Conservation (phyloP, 2,888 invertebrate genomes). For the Polyommatus iphigenia region DNA sequence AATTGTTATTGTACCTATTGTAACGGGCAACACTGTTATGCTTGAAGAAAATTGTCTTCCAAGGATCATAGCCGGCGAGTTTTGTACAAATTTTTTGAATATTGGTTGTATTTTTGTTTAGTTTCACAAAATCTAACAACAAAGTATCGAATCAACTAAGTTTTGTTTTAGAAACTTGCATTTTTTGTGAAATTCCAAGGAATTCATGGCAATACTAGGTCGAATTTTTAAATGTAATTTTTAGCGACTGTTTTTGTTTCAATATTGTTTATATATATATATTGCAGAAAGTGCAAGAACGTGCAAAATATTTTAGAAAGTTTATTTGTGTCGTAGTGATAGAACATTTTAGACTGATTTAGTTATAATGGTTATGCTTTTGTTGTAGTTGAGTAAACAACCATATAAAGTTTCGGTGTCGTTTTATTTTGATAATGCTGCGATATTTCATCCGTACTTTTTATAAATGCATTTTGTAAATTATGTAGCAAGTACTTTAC, state of each 20-base stretch:
- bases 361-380: constrained; percentile 79
- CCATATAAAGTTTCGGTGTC: constrained; percentile 52
- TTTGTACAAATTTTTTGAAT: constrained; percentile 59
- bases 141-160: constrained; percentile 26
- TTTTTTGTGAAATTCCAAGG: constrained; percentile 23
- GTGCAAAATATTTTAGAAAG: constrained; percentile 30
- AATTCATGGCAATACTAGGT: constrained; percentile 16
- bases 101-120: constrained; percentile 52
- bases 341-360: constrained; percentile 80
- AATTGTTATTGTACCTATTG: constrained; percentile 33
- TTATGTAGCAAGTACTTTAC: no score
- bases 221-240: constrained; percentile 6
- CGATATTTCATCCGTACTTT: neutral
- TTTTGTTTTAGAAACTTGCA: constrained; percentile 32
- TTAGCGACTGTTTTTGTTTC: constrained; percentile 3
- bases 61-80: constrained; percentile 49
- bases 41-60: constrained; percentile 65
- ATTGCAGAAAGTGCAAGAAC: constrained; percentile 18
- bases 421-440: constrained; percentile 36
- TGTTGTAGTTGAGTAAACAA: constrained; percentile 79
- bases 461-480: no score
- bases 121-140: neutral
- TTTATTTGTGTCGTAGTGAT: constrained; percentile 68
- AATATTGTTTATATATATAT: constrained; percentile 20
- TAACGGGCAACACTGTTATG: constrained; percentile 36